Conservation (phyloP, 2,888 invertebrate species). For the Blomia tropicalis region DNA sequence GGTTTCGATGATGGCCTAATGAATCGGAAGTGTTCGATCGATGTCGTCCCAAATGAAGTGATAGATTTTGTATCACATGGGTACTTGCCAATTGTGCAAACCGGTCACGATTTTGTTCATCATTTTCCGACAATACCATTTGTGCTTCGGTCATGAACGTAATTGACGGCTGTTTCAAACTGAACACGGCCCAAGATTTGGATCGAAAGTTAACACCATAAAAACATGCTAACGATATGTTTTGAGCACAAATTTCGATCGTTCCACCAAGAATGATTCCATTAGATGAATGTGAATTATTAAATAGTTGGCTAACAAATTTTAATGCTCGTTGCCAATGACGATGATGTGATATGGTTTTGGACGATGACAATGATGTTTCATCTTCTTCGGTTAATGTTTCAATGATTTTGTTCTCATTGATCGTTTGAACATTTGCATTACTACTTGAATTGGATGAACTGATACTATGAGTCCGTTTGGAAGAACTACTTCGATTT, state of each 20-base stretch:
- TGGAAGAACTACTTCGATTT: background rate
- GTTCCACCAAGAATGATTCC: conserved; percentile 53
- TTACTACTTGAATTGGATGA: conserved; percentile 4
- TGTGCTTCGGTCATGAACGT: conserved; percentile 85
- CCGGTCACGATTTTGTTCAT: conserved; percentile 11
- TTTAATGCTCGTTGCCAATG: conserved; percentile 83
- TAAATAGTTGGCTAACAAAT: conserved; percentile 59
- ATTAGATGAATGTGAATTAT: background rate
- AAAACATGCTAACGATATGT: conserved; percentile 87
- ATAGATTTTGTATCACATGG: conserved; percentile 71
- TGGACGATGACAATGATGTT: too few species aligned
- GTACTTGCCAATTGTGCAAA: conserved; percentile 28
- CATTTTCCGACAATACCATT: conserved; percentile 40
- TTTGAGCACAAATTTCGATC: conserved; percentile 50
- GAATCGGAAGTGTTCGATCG: conserved; percentile 38
- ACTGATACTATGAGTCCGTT: conserved; percentile 15
- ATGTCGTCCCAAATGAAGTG: conserved; percentile 65
- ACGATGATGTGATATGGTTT: conserved; percentile 52
- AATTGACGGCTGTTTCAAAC: conserved; percentile 75
- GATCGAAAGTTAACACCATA: conserved; percentile 91
- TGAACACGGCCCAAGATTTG: conserved; percentile 89
- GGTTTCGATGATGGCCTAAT: conserved; percentile 36
- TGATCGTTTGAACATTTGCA: background rate
- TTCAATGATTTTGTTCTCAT: background rate
- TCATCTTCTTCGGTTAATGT: background rate